Evolutionary conservation across 2,888 invertebrate genomes (phyloP), one percentile per base, ranked within the genome.

Genomic region (Drosophila hamatofila): DNA sequence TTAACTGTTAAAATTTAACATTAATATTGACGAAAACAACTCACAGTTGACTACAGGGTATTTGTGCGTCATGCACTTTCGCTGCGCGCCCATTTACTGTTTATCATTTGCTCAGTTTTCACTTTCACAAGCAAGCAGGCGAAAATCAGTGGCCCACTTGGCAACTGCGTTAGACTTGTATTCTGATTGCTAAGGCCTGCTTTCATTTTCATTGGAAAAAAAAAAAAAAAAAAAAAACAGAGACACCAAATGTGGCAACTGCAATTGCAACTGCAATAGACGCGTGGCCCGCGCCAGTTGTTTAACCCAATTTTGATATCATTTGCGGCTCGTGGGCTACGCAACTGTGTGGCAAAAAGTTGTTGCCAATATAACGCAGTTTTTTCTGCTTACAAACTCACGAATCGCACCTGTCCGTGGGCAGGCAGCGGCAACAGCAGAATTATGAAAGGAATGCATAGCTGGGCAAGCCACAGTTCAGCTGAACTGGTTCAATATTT

Each of bases 271-370:
- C 55, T 41, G 21, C 51, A 51, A 42, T 48, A 72, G 49, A 65
- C 76, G 68, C 64, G 62, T 76, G 62, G 56, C 46, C 33, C 33
- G 76, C 56, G 16, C 35, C 42, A 57, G 77, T 84, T 79, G 84
- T 65, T 78, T 85, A 88, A 86, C 84, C 88, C 88, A 85, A 86
- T 88, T 85, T 69, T 69, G 73, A 78, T 85, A 85, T 82, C 83
- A 70, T 68, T 78, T 68, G 72, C n/a, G 54, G 49, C 72, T 80
- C 66, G 83, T 87, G 78, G 88, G 83, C 87, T 71, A 85, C 84
- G 84, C 84, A 85, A 88, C 78, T 75, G 30, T 51, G 14, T 27
- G 48, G 44, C 46, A 57, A 62, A 63, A 66, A 71, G 42, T 39
- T 42, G 60, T 60, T 68, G 37, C 62, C 69, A 76, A 77, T 80